Evolutionary conservation across 1,140 invertebrate species (phyloP), one percentile per base, ranked within the genome.

Genomic region (Dreissena rostriformis): DNA sequence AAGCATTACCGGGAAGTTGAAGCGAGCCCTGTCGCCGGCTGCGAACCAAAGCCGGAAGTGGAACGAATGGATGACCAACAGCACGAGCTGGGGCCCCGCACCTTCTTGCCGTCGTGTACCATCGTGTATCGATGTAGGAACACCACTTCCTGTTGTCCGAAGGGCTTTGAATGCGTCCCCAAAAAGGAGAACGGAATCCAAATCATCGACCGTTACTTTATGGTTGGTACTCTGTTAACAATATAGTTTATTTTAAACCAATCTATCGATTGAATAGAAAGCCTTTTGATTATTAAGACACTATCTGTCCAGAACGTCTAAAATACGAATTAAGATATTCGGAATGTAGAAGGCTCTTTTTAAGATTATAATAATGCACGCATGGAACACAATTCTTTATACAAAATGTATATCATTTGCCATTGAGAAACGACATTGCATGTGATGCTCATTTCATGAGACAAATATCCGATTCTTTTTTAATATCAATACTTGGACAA

Each of bases 151-250:
- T 78, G 75, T 53, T 78, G 75, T 28, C 63, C 75, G 12, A 28
- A 49, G 19, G 75, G 75, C 5, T 19, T 29, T 26, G 49, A 51
- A 26, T 78, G 75, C 19, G 75, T 12, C 11, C 75, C 75, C 14
- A 78, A 39, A 24, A 67, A 49, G 22, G 61, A 78, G 26, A 75
- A 61, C 53, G 75, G 75, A 39, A 78, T 78, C 19, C 29, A 78
- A 53, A 19, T 78, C 0, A n/a, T 78, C 26, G 75, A 78, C 22
- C 65, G 28, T 22, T 67, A 66, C 28, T 78, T 78, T 26, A 67
- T 78, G 61, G 75, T 78, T 52, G 17, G 75, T 26, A n/a, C 2
- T n/a, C n/a, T n/a, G n/a, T n/a, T n/a, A n/a, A n/a, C n/a, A n/a
- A n/a, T 63, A 19, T 63, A 39, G 8, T 39, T 39, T 39, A 39